Conservation (phyloP, 2,888 invertebrate species). For the Sarcophaga variegata region DNA sequence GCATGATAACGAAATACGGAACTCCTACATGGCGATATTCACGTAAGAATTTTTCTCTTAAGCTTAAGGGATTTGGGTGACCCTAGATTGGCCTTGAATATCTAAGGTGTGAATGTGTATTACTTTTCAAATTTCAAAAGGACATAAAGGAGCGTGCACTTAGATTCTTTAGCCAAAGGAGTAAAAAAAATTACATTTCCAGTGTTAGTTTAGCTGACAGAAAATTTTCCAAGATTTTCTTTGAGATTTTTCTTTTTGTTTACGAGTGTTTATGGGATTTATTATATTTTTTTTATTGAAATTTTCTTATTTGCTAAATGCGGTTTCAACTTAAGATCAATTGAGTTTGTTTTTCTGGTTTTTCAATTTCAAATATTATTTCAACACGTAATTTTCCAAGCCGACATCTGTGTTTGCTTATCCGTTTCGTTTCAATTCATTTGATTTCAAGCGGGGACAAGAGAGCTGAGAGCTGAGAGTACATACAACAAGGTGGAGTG, state of each 20-base stretch:
- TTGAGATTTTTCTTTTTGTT: not conserved
- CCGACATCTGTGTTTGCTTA: conserved; percentile 59
- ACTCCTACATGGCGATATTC: no score
- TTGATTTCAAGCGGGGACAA: conserved; percentile 2
- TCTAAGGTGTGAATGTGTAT: no score
- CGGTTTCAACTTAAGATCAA: conserved; percentile 54
- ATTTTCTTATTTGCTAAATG: conserved; percentile 47
- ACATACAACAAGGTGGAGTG: conserved; percentile 9
- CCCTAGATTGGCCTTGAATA: no score
- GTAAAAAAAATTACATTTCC: conserved; percentile 39
- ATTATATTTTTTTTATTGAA: not conserved
- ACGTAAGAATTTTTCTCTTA: no score
- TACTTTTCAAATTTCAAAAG: no score
- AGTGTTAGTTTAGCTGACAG: conserved; percentile 11
- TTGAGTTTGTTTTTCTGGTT: conserved; percentile 22
- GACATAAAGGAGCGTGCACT: no score
- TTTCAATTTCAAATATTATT: conserved; percentile 59
- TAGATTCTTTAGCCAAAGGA: not conserved
- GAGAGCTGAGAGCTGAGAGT: not conserved
- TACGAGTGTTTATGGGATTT: not conserved
- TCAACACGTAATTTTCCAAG: conserved; percentile 65
- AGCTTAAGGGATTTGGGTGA: no score
- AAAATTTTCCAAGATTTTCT: not conserved
- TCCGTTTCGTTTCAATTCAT: conserved; percentile 18
- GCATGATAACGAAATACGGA: no score